Base-by-base conservation (phyloP, 1,140 invertebrate species). In the Orchesella cincta region DNA sequence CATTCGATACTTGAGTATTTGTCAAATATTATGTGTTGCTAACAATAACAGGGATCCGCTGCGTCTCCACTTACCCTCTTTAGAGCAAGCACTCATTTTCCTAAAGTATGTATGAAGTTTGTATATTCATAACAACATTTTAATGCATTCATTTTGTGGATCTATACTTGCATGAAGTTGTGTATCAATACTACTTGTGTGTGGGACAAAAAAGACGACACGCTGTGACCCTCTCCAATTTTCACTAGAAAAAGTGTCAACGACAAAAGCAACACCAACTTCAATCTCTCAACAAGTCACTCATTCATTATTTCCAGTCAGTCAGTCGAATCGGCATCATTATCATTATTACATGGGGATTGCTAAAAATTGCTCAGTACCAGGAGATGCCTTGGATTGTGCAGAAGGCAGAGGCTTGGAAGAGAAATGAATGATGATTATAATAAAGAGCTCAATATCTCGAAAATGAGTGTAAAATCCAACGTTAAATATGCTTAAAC, bases 21-120 rank as follows among this genome's bases (percentile, higher is more conserved):
- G 62, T 31, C 62, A 67, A 67, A 67, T 67, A 67, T 67, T 67
- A 12, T 67, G 62, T 67, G 62, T 67, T 67, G 62, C 28, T 33
- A 23, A 67, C 62, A 67, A 67, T 67, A 67, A 67, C 62, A 67
- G 33, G 5, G 31, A 1, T 33, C 62, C 33, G 52, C 12, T 57
- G 5, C 12, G 52, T 57, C 23, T 57, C n/a, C 52, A 57, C 52
- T 57, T 8, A 18, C 39, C 18, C 5, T 5, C 39, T 46, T 5
- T 46, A 8, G 39, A 8, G 39, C 18, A 46, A 57, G 54, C 26
- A 57, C 26, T 23, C 14, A 57, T 5, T 16, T 57, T 67, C 23
- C 26, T 67, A 67, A 16, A 46, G 20, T 46, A 46, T 20, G 39
- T 46, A 46, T 46, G 8, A 46, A 46, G 39, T 46, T 46, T 46